Evolutionary conservation across 1,140 invertebrate species (phyloP).

Genomic region (Contarinia nasturtii): DNA sequence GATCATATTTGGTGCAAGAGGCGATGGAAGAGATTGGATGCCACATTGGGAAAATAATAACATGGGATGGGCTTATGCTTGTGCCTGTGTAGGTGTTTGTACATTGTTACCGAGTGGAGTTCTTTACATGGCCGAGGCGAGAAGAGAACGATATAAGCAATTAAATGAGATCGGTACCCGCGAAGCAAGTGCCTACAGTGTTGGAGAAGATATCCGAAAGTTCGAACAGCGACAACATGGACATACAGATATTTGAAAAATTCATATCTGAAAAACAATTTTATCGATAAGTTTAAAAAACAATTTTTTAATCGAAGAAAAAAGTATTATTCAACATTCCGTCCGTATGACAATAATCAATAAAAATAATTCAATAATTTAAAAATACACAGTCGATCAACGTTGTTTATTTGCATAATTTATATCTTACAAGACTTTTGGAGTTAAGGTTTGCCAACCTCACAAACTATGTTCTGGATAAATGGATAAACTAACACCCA

Average conservation of each 20-base stretch:
- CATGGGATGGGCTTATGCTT: conserved; percentile 84
- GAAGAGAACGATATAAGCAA: conserved; percentile 47
- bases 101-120: conserved; percentile 51
- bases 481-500: too few relatives aligned
- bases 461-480: too few relatives aligned
- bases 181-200: conserved; percentile 36
- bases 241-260: conserved; percentile 33
- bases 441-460: too few relatives aligned
- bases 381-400: too few relatives aligned
- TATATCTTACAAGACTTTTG: too few relatives aligned
- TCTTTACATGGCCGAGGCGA: conserved; percentile 63
- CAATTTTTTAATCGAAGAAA: too few relatives aligned
- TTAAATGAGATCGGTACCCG: conserved; percentile 42
- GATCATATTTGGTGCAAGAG: conserved; percentile 62
- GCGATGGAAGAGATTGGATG: conserved; percentile 88
- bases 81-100: conserved; percentile 61
- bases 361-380: too few relatives aligned
- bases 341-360: too few relatives aligned
- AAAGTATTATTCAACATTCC: too few relatives aligned
- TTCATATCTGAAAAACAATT: conserved; percentile 1
- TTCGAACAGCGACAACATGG: conserved; percentile 27
- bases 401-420: too few relatives aligned
- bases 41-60: conserved; percentile 91
- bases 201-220: conserved; percentile 29
- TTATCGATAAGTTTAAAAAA: neutral